Conservation (phyloP, 2,113 vertebrate species). For the Ammodytes marinus region DNA sequence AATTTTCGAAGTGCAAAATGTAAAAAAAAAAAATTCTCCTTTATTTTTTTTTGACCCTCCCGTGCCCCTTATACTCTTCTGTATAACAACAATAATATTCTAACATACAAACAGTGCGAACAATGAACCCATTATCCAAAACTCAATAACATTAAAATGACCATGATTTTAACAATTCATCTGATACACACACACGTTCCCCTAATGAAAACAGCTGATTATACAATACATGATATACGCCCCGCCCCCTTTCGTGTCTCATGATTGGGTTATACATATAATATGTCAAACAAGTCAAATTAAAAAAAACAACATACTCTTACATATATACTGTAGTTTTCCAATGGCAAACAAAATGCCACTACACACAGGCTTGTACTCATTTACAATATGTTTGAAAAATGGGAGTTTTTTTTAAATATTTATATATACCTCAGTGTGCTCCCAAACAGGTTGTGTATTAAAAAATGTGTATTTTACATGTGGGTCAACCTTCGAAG, state of each 20-base stretch:
- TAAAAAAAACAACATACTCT: slow-evolving; percentile 26
- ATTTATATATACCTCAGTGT: slow-evolving; percentile 21
- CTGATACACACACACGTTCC: slow-evolving; percentile 84
- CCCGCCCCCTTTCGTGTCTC: slow-evolving; percentile 28
- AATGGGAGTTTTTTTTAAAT: slow-evolving; percentile 4
- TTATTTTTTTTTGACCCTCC: too few relatives aligned
- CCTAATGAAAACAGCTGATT: slow-evolving; percentile 83
- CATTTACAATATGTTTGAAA: slow-evolving; percentile 58
- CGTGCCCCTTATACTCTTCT: too few relatives aligned
- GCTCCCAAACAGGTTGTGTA: slow-evolving; percentile 18
- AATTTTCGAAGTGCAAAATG: too few relatives aligned
- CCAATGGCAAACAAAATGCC: slow-evolving; percentile 68
- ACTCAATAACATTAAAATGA: slow-evolving; percentile 82
- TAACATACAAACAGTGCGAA: slow-evolving; percentile 76
- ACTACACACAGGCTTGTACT: slow-evolving; percentile 54
- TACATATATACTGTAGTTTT: slow-evolving; percentile 50
- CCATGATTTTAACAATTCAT: slow-evolving; percentile 77
- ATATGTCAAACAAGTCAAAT: slow-evolving; percentile 39
- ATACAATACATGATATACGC: slow-evolving; percentile 76
- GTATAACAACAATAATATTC: slow-evolving; percentile 23
- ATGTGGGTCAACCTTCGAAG: neutral
- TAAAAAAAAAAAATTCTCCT: too few relatives aligned
- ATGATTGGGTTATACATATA: slow-evolving; percentile 66
- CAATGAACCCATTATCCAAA: slow-evolving; percentile 78
- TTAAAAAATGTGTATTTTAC: slow-evolving; percentile 28